Conservation (phyloP, 2,113 vertebrate species). For the Trichomycterus rosablanca region DNA sequence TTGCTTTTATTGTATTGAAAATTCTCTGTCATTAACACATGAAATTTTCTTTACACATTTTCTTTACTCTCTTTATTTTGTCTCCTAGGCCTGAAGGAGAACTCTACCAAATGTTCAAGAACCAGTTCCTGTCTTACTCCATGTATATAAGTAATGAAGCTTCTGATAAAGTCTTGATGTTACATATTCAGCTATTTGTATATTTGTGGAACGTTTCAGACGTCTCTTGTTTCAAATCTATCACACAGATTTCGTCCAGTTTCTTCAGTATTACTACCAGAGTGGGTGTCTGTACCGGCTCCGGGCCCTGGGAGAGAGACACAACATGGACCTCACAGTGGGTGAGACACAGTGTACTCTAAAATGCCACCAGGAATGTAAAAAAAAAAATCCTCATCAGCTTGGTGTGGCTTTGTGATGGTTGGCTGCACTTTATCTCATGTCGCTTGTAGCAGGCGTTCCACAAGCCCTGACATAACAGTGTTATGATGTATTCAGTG, state of each 20-base stretch:
- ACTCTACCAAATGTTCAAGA: conserved; percentile 96
- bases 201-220: neutral
- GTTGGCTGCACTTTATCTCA: too few relatives aligned
- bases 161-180: neutral
- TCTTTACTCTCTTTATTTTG: too few relatives aligned
- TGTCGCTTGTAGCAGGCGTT: too few relatives aligned
- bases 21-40: too few relatives aligned
- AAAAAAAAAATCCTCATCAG: too few relatives aligned
- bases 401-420: too few relatives aligned
- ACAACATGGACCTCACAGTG: conserved; percentile 73
- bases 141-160: conserved; percentile 88
- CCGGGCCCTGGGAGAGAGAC: conserved; percentile 84
- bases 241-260: conserved; percentile 87
- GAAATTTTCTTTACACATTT: too few relatives aligned
- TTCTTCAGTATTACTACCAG: conserved; percentile 97
- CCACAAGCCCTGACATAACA: too few relatives aligned
- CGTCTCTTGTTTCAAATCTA: conserved; percentile 13
- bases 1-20: too few relatives aligned
- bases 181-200: neutral
- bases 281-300: conserved; percentile 91
- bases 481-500: too few relatives aligned
- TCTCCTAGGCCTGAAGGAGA: conserved; percentile 83
- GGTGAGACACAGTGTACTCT: conserved; percentile 19
- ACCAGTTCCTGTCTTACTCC: conserved; percentile 90
- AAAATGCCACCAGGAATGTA: too few relatives aligned